A percentile compares a stretch with the other conserved stretches of the same genome.
phyloP scores from a whole-genome alignment of 2,888 invertebrate species.

The Heliothis peltigera region DNA sequence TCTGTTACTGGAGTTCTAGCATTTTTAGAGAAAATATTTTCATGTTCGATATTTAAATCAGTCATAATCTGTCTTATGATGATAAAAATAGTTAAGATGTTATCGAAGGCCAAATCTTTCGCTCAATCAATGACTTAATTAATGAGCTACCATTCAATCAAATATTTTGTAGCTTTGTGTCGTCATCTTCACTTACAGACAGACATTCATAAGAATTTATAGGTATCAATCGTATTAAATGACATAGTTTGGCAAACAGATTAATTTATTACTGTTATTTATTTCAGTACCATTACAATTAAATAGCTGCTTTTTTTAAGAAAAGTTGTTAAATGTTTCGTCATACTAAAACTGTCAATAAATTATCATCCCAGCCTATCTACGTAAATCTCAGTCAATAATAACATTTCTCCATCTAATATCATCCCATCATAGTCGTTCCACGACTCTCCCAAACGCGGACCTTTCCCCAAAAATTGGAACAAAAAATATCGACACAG shows the following conservation, averaged over 20 bases:
- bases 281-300: too few relatives aligned
- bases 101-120: conserved; percentile 22
- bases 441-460: conserved; percentile 42
- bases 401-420: conserved; percentile 38
- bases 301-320: too few relatives aligned
- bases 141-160: conserved; percentile 15
- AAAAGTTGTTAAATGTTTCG: too few relatives aligned
- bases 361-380: conserved; percentile 21
- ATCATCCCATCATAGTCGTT: conserved; percentile 33
- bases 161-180: conserved; percentile 8
- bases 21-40: not conserved
- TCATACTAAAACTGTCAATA: conserved; percentile 12
- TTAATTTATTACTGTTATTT: too few relatives aligned
- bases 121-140: conserved; percentile 28
- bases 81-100: conserved; percentile 1
- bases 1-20: conserved; percentile 22
- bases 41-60: conserved; percentile 11
- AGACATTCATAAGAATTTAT: not conserved
- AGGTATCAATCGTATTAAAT: not conserved
- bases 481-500: conserved; percentile 53
- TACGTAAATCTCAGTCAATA: conserved; percentile 27
- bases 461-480: conserved; percentile 43
- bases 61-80: conserved; percentile 5
- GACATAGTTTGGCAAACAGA: too few relatives aligned
- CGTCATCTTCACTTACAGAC: conserved; percentile 6